Base-by-base conservation (phyloP, 2,888 invertebrate genomes). In the Stegophylla sp. region DNA sequence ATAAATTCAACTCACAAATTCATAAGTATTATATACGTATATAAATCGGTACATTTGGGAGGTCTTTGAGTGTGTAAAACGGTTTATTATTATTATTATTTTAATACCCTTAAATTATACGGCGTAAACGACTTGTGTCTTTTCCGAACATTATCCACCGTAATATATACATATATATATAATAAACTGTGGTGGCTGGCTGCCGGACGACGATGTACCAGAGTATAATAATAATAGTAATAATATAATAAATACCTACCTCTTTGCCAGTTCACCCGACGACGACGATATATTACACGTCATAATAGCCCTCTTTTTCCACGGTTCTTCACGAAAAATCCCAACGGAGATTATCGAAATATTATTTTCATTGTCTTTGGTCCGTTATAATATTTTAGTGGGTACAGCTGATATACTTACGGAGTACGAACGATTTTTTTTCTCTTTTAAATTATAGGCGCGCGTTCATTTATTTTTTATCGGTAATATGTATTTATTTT, bases 391-490 rank as follows among this genome's bases (percentile, higher is more conserved):
- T n/a, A n/a, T n/a, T n/a, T 12, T n/a, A 15, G 5, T 10, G n/a
- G 41, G 26, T 2, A 10, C 9, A 41, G 17, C 43, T 26, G 12
- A 43, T 64, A 64, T 43, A 63, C 7, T 23, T 26, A 34, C 28
- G 34, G n/a, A 69, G n/a, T 9, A 41, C 63, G 34, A 51, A 75
- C 75, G 75, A 66, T 76, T 76, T 76, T 66, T 66, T 76, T 76
- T 66, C 26, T 66, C 45, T 48, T 17, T 41, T 23, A 64, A 64
- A 75, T 75, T 43, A 53, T 75, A 74, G 63, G 48, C 48, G 34
- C 17, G 28, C 20, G 34, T 34, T 74, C 15, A 28, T 28, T 7
- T 48, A 17, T 26, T 26, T 10, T 61, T 17, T 12, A 7, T 34
- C 34, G 7, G 23, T 56, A 56, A 5, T 51, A n/a, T 34, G 9